Evolutionary conservation across 2,888 invertebrate species (phyloP).

Genomic region (Limnephilus marmoratus): DNA sequence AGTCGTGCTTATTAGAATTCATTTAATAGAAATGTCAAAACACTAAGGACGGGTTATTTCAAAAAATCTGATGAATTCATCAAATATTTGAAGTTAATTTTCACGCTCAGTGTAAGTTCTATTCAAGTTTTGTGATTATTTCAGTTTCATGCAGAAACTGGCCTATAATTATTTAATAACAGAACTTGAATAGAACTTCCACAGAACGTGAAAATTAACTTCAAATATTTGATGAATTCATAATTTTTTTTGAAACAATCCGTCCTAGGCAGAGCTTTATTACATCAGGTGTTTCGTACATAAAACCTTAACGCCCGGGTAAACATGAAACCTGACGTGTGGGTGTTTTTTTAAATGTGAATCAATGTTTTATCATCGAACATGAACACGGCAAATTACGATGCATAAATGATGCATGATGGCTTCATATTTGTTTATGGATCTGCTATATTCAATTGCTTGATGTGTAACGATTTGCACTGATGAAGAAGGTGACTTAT

Average conservation of each 20-base stretch:
- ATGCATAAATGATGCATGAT: not conserved
- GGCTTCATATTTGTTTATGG: not conserved
- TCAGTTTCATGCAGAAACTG: no score
- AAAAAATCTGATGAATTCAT: no score
- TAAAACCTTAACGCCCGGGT: conserved; percentile 11
- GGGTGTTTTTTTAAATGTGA: not conserved
- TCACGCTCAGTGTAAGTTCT: no score
- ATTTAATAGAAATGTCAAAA: not conserved
- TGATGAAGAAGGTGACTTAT: no score
- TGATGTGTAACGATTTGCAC: not conserved
- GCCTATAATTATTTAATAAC: no score
- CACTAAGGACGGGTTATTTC: not conserved
- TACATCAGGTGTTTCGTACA: not conserved
- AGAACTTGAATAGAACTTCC: no score
- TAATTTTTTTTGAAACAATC: no score
- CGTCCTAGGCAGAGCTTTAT: not conserved
- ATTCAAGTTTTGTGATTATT: no score
- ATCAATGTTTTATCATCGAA: not conserved
- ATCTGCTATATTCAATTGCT: not conserved
- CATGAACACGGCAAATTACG: not conserved
- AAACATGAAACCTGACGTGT: conserved; percentile 7
- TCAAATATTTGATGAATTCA: no score
- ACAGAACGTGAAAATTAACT: no score
- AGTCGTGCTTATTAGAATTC: not conserved
- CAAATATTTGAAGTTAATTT: no score